Percentiles rank a stretch among this genome's conserved stretches.
phyloP scores from a whole-genome alignment of 2,113 vertebrate species.

The Dryoscopus gambensis region DNA sequence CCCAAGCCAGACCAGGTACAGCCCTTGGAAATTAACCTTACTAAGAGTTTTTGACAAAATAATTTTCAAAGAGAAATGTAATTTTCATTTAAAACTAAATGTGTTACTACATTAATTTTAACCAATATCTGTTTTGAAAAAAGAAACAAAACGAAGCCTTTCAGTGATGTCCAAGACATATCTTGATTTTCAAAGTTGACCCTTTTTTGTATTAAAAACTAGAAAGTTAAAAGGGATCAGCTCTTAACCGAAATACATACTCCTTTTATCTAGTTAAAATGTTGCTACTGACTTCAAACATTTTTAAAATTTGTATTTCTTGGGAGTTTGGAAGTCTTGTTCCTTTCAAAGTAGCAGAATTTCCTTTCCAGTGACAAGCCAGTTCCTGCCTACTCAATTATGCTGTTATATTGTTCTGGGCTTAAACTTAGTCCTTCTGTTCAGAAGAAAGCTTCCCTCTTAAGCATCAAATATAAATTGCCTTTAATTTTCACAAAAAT shows the following conservation, averaged over 20 bases:
- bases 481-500: not conserved
- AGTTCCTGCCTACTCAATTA: not conserved
- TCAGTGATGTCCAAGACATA: not conserved
- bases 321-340: not conserved
- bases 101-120: not conserved
- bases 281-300: not conserved
- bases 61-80: not conserved
- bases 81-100: not conserved
- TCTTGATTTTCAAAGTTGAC: not conserved
- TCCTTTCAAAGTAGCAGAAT: not conserved
- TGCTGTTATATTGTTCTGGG: not conserved
- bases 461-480: not conserved
- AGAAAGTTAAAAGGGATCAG: not conserved
- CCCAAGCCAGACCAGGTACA: not conserved
- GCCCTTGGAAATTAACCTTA: not conserved
- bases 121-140: not conserved
- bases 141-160: not conserved
- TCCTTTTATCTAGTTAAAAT: not conserved
- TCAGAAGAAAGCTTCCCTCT: not conserved
- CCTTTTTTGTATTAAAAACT: rapidly evolving
- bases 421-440: not conserved
- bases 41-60: not conserved
- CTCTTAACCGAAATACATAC: not conserved
- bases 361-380: not conserved
- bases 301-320: not conserved